These are phyloP conservation scores for Macquaria australasica DNA, from an alignment of 2,113 vertebrate genomes.

Conservation along the genomic window DNA sequence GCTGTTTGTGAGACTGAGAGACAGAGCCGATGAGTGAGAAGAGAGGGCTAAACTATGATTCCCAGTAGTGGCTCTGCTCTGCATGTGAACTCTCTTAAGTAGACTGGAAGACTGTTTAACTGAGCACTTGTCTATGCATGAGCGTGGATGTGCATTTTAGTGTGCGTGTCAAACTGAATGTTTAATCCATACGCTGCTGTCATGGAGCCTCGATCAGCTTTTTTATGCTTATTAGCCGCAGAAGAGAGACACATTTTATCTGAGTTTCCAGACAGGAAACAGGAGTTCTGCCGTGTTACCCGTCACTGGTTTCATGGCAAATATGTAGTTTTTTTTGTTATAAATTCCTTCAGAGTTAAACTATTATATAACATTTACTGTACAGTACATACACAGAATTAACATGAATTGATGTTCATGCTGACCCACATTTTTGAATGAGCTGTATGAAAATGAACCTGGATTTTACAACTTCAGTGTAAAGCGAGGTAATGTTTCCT, in stretches of 20 bases:
- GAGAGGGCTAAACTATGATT: constrained; percentile 66
- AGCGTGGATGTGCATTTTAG: constrained; percentile 24
- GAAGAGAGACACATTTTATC: not conserved
- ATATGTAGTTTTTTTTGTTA: not conserved
- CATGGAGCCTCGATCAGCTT: constrained; percentile 27
- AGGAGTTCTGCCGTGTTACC: not conserved
- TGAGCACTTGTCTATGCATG: constrained; percentile 34
- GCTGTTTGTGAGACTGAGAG: constrained; percentile 41
- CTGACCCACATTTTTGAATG: not conserved
- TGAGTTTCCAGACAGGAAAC: constrained; percentile 14
- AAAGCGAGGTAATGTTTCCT: too few species aligned
- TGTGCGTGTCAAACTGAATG: constrained; percentile 32
- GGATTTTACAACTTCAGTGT: too few species aligned
- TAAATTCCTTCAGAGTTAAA: not conserved
- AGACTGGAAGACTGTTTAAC: constrained; percentile 55
- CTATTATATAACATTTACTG: not conserved
- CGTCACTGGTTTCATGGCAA: not conserved
- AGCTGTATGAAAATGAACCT: too few species aligned
- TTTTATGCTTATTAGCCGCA: constrained; percentile 37
- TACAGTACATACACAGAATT: not conserved
- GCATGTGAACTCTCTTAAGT: constrained; percentile 71
- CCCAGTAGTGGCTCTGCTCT: constrained; percentile 69
- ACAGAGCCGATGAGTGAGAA: constrained; percentile 46
- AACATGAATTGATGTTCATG: not conserved
- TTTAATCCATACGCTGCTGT: constrained; percentile 52